Percentiles rank a stretch among this genome's conserved stretches.
These are phyloP conservation scores for Tricholaema leucomelas DNA, from an alignment of 2,113 vertebrate species.

Conservation along the genomic window DNA sequence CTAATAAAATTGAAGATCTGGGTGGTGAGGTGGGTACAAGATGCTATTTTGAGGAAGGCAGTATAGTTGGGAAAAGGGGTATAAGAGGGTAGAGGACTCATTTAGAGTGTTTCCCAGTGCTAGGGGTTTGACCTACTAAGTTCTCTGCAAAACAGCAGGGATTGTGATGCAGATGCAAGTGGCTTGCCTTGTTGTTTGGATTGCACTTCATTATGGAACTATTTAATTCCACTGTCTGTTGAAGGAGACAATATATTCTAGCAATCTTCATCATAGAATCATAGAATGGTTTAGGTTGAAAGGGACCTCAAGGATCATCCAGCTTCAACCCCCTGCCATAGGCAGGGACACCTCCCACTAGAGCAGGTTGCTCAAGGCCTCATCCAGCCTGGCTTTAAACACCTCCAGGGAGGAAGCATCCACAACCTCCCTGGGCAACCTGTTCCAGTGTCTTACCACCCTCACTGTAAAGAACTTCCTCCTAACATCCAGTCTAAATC, in stretches of 20 bases:
- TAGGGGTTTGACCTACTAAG: neutral
- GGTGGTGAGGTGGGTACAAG: constrained; percentile 47
- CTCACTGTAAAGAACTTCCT: no score
- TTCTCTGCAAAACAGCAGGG: neutral
- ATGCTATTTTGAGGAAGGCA: constrained; percentile 11
- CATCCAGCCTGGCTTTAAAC: no score
- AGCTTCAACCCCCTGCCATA: no score
- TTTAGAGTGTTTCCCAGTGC: neutral
- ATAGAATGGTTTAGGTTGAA: no score
- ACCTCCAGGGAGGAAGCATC: no score
- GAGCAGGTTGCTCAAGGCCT: no score
- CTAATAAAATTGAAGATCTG: constrained; percentile 62
- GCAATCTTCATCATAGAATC: neutral
- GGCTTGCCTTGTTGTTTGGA: neutral
- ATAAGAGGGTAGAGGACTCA: neutral
- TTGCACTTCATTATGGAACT: neutral
- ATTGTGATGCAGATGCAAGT: neutral
- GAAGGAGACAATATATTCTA: neutral
- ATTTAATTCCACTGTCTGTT: neutral
- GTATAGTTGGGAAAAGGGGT: neutral
- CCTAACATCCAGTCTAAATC: no score
- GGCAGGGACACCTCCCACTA: no score
- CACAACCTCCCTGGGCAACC: no score
- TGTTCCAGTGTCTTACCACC: no score
- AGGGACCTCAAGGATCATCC: no score